Evolutionary conservation across 2,113 vertebrate species (phyloP), one percentile per base, ranked within the genome.

Genomic region (Crocuta crocuta): DNA sequence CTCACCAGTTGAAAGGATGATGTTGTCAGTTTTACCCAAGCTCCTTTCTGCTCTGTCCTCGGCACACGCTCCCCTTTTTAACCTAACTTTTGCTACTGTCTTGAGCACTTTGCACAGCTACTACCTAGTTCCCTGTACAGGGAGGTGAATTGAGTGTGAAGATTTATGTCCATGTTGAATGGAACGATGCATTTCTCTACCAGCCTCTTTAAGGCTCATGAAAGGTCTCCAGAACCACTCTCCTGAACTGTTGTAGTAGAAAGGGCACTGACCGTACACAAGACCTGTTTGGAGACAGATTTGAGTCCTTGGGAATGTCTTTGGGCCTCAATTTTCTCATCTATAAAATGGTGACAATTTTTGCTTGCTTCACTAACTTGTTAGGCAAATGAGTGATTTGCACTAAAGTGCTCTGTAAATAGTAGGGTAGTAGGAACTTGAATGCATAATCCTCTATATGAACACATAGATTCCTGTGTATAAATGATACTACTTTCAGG

Each of bases 231-330:
- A 3, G 21, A 28, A 33, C 81, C 12, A 50, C 39, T 45, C 7
- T 71, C 66, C 2, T 31, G 39, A 61, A 68, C 35, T n/a, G 19
- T 26, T 78, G 48, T 53, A 28, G 33, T 91, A 43, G 63, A 76
- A 93, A 91, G 94, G 82, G 6, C 2, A 2, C 28, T 74, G 53
- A 92, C 55, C 35, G 68, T 63, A 65, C 76, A 61, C 17, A 26
- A 45, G 45, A 84, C 17, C 91, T 97, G 24, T 9, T 70, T 89
- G 74, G 45, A 91, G 31, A 68, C 48, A 80, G 50, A 73, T 92
- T 82, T 93, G 92, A 76, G 85, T 84, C 70, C 23, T 94, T 65
- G 85, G 89, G 50, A 81, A 94, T 94, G 33, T 91, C 26, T 82
- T 76, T 39, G 53, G 68, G 39, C 82, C 26, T 95, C 45, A n/a